These are phyloP conservation scores for Rhynchopsitta pachyrhyncha DNA, from an alignment of 2,113 vertebrate species.

Conservation along the genomic window DNA sequence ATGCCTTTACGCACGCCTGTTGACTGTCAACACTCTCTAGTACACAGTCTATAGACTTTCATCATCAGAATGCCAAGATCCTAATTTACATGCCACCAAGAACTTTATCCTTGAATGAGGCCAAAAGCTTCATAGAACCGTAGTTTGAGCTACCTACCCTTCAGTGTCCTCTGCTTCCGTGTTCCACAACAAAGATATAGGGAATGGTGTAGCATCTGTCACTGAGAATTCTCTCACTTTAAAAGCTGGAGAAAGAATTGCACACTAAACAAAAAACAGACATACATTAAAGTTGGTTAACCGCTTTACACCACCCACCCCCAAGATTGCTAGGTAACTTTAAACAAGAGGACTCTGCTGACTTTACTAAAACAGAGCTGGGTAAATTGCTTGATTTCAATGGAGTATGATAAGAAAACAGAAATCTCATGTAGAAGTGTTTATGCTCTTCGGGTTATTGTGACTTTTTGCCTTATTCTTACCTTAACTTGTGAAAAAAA, in stretches of 20 bases:
- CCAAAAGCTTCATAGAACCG: background rate
- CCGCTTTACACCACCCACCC: background rate
- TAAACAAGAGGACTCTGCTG: background rate
- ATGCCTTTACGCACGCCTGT: background rate
- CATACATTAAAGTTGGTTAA: background rate
- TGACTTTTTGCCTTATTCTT: background rate
- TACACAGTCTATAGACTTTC: accelerated
- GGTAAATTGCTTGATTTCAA: background rate
- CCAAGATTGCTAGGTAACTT: background rate
- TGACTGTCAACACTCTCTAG: background rate
- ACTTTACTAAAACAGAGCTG: background rate
- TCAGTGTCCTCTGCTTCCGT: conserved; percentile 78
- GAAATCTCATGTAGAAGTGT: background rate
- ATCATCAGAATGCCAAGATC: background rate
- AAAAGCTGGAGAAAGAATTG: conserved; percentile 83
- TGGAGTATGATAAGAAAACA: background rate
- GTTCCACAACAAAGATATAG: conserved; percentile 81
- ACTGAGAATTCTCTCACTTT: conserved; percentile 84
- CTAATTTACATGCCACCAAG: background rate
- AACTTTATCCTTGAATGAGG: background rate
- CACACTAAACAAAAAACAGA: conserved; percentile 70
- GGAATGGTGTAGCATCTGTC: conserved; percentile 79
- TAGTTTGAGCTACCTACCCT: conserved; percentile 70
- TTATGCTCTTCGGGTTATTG: background rate
- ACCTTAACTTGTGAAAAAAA: background rate